phyloP scores from a whole-genome alignment of 2,888 invertebrate genomes.

The Minunthozetes semirufus region DNA sequence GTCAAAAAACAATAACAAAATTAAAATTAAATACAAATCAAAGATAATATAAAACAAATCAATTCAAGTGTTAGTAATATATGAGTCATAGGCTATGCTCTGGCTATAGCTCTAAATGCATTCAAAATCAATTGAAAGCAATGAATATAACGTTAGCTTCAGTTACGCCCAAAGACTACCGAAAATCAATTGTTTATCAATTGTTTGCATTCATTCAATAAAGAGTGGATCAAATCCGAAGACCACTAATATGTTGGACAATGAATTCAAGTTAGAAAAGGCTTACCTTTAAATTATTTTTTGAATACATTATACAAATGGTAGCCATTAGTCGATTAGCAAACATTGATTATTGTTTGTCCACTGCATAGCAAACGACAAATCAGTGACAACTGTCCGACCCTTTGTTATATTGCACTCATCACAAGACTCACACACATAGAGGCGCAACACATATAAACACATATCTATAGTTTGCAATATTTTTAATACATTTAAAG shows the following conservation, averaged over 20 bases:
- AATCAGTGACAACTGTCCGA: conserved; percentile 12
- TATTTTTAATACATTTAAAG: too few species aligned
- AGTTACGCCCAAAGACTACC: conserved; percentile 1
- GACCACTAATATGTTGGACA: too few species aligned
- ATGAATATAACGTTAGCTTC: neutral
- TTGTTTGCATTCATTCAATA: neutral
- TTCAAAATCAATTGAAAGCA: neutral
- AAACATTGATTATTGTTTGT: neutral
- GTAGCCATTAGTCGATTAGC: conserved; percentile 5
- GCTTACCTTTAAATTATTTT: neutral
- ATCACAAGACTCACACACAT: too few species aligned
- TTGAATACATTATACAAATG: neutral
- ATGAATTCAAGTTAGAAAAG: too few species aligned
- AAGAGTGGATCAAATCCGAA: too few species aligned
- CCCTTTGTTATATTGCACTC: neutral
- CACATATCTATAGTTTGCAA: too few species aligned
- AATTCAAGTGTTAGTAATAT: neutral
- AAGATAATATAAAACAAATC: neutral
- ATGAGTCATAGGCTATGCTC: conserved; percentile 4
- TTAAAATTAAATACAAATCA: neutral
- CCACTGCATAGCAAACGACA: conserved; percentile 1
- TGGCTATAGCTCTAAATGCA: neutral
- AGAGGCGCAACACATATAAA: too few species aligned
- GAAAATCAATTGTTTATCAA: neutral
- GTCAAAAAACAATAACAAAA: neutral